Evolutionary conservation across 2,113 vertebrate genomes (phyloP).

Genomic region (Ammospiza nelsoni): DNA sequence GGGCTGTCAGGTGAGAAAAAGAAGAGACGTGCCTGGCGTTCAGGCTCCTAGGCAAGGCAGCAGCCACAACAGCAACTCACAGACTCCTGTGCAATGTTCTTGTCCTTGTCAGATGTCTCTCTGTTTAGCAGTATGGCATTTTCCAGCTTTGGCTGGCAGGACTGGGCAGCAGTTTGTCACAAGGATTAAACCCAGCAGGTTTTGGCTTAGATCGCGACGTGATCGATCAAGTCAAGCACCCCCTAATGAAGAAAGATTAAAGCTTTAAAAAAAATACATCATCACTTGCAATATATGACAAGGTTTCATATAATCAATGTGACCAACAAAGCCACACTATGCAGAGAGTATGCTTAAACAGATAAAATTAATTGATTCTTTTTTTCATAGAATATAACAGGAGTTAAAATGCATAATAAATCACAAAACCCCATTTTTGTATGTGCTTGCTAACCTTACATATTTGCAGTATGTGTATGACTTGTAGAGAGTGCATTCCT

Average conservation of each 20-base stretch:
- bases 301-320: not conserved
- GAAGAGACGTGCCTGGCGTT: rapidly evolving
- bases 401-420: not conserved
- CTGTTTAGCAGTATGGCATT: not conserved
- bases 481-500: not conserved
- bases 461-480: not conserved
- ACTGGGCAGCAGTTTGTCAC: not conserved
- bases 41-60: not conserved
- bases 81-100: not conserved
- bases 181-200: not conserved
- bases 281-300: not conserved
- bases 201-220: not conserved
- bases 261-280: not conserved
- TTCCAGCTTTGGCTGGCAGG: not conserved
- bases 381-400: not conserved
- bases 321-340: not conserved
- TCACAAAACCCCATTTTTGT: not conserved
- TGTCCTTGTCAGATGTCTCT: not conserved
- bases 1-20: not conserved
- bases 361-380: not conserved
- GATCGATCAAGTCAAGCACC: not conserved
- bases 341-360: not conserved
- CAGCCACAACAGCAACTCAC: not conserved
- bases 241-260: not conserved
- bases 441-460: not conserved